Evolutionary conservation across 2,888 invertebrate genomes (phyloP).

Genomic region (Conops quadrifasciatus): DNA sequence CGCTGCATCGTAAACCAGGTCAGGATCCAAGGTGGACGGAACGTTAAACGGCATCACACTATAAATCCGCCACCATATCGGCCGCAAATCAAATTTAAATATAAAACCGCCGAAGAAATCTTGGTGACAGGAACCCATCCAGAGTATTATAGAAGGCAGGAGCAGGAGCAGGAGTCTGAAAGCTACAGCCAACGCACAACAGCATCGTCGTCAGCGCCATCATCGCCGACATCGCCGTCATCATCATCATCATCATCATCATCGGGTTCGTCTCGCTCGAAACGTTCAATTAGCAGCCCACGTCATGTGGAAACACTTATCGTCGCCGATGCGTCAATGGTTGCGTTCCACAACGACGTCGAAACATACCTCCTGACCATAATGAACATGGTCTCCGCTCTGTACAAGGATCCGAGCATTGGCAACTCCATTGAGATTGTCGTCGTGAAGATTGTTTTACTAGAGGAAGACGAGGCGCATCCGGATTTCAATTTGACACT

Average conservation of each 20-base stretch:
- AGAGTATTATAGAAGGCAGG: constrained; percentile 23
- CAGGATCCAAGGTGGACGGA: constrained; percentile 64
- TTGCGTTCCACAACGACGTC: constrained; percentile 84
- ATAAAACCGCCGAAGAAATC: constrained; percentile 38
- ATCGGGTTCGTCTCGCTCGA: constrained; percentile 51
- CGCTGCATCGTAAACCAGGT: constrained; percentile 52
- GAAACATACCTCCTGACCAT: constrained; percentile 88
- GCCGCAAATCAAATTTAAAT: constrained; percentile 73
- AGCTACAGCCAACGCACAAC: constrained; percentile 47
- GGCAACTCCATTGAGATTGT: constrained; percentile 91
- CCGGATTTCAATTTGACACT: constrained; percentile 77
- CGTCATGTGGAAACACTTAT: constrained; percentile 86
- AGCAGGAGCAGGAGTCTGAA: constrained; percentile 35
- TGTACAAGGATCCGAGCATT: constrained; percentile 88
- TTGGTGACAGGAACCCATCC: constrained; percentile 28
- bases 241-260: constrained; percentile 43
- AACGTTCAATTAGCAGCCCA: constrained; percentile 77
- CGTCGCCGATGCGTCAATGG: constrained; percentile 88
- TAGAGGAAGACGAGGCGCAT: constrained; percentile 69
- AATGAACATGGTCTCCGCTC: constrained; percentile 89
- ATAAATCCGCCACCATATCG: constrained; percentile 60
- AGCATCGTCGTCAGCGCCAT: constrained; percentile 31
- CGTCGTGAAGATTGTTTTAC: constrained; percentile 83
- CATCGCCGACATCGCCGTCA: constrained; percentile 30
- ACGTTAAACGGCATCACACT: constrained; percentile 54